A percentile compares a stretch with the other conserved stretches of the same genome.
Conservation (phyloP, 1,140 invertebrate genomes). For the Whitmania pigra region DNA sequence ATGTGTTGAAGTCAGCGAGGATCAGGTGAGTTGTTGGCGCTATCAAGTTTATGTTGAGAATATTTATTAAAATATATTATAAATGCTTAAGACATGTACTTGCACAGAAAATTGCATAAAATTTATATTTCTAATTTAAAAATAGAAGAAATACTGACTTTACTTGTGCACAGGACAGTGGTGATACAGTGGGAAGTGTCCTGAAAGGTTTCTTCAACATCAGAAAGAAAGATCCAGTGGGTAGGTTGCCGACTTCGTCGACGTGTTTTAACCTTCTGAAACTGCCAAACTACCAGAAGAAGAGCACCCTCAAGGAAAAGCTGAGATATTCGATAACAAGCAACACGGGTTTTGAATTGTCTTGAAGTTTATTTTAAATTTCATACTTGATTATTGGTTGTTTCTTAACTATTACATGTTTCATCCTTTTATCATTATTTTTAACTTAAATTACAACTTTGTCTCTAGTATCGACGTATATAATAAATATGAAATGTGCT, state of each 20-base stretch:
- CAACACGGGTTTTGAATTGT: constrained; percentile 93
- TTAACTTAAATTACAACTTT: too few species aligned
- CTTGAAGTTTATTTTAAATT: constrained; percentile 28
- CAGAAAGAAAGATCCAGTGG: constrained; percentile 78
- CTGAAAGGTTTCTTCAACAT: constrained; percentile 96
- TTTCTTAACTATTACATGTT: background rate
- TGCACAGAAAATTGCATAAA: background rate
- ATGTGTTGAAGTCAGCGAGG: constrained; percentile 95
- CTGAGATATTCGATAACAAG: constrained; percentile 89
- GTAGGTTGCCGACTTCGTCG: constrained; percentile 89
- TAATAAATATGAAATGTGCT: too few species aligned
- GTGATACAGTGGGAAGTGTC: constrained; percentile 87
- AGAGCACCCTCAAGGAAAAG: constrained; percentile 84
- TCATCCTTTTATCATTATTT: too few species aligned
- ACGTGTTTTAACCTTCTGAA: constrained; percentile 99
- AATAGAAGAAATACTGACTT: background rate
- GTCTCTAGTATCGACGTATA: too few species aligned
- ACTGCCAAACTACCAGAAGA: constrained; percentile 94
- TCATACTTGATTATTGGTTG: too few species aligned
- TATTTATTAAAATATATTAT: too few species aligned
- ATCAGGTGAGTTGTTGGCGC: constrained; percentile 52
- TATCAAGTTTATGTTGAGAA: background rate
- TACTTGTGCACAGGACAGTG: constrained; percentile 56
- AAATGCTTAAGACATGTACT: too few species aligned
- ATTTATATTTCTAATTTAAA: background rate